Evolutionary conservation across 2,113 vertebrate species (phyloP).

Genomic region (Erythrocercus mccallii): DNA sequence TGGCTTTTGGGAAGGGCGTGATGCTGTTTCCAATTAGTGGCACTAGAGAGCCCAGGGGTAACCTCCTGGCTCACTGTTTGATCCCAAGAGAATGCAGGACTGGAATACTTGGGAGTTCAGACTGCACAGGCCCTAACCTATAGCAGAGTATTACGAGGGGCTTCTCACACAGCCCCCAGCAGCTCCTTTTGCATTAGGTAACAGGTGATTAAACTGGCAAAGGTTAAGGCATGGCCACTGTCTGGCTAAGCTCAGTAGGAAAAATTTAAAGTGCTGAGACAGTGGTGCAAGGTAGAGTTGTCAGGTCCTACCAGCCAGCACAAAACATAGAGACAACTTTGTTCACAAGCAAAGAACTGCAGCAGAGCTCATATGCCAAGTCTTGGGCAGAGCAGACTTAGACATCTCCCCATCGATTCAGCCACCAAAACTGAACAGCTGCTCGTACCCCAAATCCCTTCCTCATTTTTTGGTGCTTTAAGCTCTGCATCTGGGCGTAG

Average conservation of each 20-base stretch:
- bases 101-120: not conserved
- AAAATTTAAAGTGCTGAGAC: not conserved
- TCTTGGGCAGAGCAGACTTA: not conserved
- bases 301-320: not conserved
- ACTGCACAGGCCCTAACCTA: not conserved
- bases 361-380: accelerated
- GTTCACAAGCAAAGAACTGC: not conserved
- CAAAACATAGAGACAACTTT: not conserved
- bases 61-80: not conserved
- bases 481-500: not conserved
- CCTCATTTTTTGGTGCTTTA: not conserved
- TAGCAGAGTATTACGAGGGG: not conserved
- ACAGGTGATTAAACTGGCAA: not conserved
- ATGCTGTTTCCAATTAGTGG: not conserved
- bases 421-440: not conserved
- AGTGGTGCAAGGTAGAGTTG: not conserved
- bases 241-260: not conserved
- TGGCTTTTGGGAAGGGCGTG: not conserved
- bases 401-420: not conserved
- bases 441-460: not conserved
- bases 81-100: not conserved
- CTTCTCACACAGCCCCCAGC: accelerated
- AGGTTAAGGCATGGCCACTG: not conserved
- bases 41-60: not conserved
- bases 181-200: not conserved